Base-by-base conservation (phyloP, 92 coral and sea anemone species). In the Porites evermanni region DNA sequence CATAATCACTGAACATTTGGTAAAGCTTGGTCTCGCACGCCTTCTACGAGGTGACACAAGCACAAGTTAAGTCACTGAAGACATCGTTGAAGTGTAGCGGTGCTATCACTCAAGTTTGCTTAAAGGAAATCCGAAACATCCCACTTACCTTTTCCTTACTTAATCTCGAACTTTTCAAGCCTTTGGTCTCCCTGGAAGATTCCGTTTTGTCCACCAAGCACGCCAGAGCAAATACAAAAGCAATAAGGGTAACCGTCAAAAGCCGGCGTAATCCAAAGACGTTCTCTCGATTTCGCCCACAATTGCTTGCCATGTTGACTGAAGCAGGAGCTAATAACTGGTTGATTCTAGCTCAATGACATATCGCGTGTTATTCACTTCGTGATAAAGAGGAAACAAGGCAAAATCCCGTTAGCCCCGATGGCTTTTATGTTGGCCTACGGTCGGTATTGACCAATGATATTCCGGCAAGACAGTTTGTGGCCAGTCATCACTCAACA, bases 131-230 rank as follows among this genome's bases (percentile, higher is more conserved):
- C 29, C 32, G 67, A 18, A 61, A 60, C 63, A 60, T 77, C 81
- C 24, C 50, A 23, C 81, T 70, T 81, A 83, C 87, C 87, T 83
- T 73, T 24, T 82, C 79, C 67, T 82, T 83, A 4, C 18, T 74
- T 26, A 80, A 83, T 75, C 74, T 83, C 53, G 38, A 18, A 24
- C 24, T 74, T 53, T 64, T 83, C 23, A 44, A 17, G 50, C 64
- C 73, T 9, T 83, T 83, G 64, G 73, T 50, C 53, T 83, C 80
- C 23, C 87, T 52, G 12, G 73, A 79, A 18, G 87, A 83, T 64
- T 83, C 87, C 72, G 87, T 53, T 53, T 52, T 80, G 21, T 53
- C 72, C 7, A 74, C 80, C 50, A 83, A 50, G 54, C 61, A 64
- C 26, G 65, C 80, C 53, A 73, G 16, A 47, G 44, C 23, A 47